Evolutionary conservation across 2,888 invertebrate species (phyloP).

Genomic region (Apodemia duryi): DNA sequence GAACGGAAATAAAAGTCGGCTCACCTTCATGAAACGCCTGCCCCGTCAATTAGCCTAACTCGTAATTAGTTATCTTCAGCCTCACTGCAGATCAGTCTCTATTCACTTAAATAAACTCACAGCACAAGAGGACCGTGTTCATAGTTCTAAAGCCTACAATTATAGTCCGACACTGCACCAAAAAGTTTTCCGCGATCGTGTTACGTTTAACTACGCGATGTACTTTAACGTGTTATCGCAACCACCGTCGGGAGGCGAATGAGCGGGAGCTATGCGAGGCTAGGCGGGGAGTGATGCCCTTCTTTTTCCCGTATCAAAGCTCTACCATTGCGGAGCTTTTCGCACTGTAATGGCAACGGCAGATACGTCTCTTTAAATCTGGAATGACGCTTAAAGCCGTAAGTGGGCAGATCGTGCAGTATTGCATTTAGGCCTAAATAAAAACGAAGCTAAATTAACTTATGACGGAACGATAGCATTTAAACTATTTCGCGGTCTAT

Average conservation of each 20-base stretch:
- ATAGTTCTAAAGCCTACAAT: constrained; percentile 43
- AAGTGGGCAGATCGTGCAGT: constrained; percentile 76
- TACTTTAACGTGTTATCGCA: constrained; percentile 48
- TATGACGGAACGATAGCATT: constrained; percentile 36
- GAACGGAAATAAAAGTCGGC: constrained; percentile 78
- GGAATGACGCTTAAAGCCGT: constrained; percentile 60
- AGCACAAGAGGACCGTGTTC: constrained; percentile 55
- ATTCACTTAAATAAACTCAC: constrained; percentile 56
- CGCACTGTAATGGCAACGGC: constrained; percentile 42
- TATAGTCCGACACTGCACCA: constrained; percentile 52
- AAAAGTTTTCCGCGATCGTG: constrained; percentile 75
- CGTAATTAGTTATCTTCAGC: constrained; percentile 69
- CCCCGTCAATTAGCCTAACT: constrained; percentile 74
- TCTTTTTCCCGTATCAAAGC: constrained; percentile 66
- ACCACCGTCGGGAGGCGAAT: constrained; percentile 62
- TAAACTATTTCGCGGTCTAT: constrained; percentile 21
- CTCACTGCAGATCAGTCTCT: constrained; percentile 57
- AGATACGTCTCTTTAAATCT: constrained; percentile 48
- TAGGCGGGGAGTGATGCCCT: constrained; percentile 64
- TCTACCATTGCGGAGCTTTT: constrained; percentile 62
- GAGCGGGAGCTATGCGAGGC: constrained; percentile 46
- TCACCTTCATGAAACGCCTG: constrained; percentile 79
- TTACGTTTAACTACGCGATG: constrained; percentile 24
- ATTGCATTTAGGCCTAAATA: constrained; percentile 74
- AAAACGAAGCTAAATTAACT: constrained; percentile 54